phyloP scores from a whole-genome alignment of 1,140 invertebrate genomes.

The Ooceraea biroi region DNA sequence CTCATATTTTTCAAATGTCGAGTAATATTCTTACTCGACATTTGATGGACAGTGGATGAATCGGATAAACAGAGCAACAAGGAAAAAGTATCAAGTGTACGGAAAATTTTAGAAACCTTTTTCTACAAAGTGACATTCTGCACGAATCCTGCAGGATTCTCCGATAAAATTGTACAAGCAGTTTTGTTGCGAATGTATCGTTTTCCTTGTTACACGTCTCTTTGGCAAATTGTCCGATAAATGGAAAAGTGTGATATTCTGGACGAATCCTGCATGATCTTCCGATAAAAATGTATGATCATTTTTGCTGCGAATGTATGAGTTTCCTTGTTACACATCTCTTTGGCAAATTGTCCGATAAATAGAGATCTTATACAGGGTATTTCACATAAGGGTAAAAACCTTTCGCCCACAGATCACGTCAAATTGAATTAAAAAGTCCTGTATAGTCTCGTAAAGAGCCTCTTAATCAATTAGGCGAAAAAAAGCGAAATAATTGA shows the following conservation, averaged over 20 bases:
- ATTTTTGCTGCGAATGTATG: slow-evolving; percentile 31
- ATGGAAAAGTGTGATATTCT: slow-evolving; percentile 12
- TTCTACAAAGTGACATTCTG: no score
- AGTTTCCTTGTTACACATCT: not conserved
- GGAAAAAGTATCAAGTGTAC: not conserved
- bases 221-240: slow-evolving; percentile 33
- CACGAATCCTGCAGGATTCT: not conserved
- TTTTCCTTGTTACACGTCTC: not conserved
- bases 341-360: slow-evolving; percentile 31
- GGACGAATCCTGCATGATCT: not conserved
- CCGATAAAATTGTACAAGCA: slow-evolving; percentile 7
- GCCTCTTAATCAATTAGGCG: not conserved
- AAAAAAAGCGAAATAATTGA: not conserved
- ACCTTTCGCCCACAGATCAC: no score
- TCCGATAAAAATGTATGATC: slow-evolving; percentile 1
- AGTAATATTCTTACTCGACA: not conserved
- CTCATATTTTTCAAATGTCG: not conserved
- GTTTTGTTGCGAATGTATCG: slow-evolving; percentile 23
- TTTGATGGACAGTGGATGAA: not conserved
- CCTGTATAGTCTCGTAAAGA: not conserved
- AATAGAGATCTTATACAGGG: no score
- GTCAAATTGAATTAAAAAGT: no score
- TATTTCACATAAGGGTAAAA: no score
- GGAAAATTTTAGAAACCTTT: slow-evolving; percentile 10
- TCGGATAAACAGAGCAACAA: not conserved